Percentiles rank a stretch among this genome's conserved stretches.
These are phyloP conservation scores for Galbula dea DNA, from an alignment of 2,113 vertebrate genomes.

Conservation along the genomic window DNA sequence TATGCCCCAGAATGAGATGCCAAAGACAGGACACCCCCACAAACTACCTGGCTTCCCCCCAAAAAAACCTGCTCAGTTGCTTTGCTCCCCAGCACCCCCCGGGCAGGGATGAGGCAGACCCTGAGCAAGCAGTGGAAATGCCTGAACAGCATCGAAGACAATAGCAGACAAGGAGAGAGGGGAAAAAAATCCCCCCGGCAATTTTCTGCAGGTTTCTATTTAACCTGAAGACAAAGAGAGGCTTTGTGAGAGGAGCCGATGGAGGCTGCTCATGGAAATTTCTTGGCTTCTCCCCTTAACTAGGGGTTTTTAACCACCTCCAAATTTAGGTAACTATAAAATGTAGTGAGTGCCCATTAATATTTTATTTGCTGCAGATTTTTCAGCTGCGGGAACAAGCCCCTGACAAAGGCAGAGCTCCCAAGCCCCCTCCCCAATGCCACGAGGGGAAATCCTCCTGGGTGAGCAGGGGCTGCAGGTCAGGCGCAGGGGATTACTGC, in stretches of 20 bases:
- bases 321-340: slow-evolving; percentile 44
- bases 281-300: slow-evolving; percentile 30
- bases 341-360: background rate
- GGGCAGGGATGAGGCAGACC: background rate
- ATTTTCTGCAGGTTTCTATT: slow-evolving; percentile 59
- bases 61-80: fast-evolving
- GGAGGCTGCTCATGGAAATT: slow-evolving; percentile 19
- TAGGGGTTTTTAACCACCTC: slow-evolving; percentile 24
- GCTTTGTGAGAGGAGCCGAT: slow-evolving; percentile 38
- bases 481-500: background rate
- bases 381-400: background rate
- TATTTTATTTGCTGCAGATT: slow-evolving; percentile 6
- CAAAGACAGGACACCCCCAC: background rate
- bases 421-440: background rate
- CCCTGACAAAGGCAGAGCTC: background rate
- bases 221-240: slow-evolving; percentile 60
- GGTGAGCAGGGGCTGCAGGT: background rate
- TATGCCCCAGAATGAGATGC: background rate
- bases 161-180: background rate
- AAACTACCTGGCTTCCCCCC: background rate
- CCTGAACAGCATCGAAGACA: background rate
- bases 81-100: background rate
- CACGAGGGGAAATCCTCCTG: background rate
- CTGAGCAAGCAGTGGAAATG: background rate
- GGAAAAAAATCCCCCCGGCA: slow-evolving; percentile 10